Evolutionary conservation across 2,113 vertebrate genomes (phyloP).

Genomic region (Boulengeromyrus knoepffleri): DNA sequence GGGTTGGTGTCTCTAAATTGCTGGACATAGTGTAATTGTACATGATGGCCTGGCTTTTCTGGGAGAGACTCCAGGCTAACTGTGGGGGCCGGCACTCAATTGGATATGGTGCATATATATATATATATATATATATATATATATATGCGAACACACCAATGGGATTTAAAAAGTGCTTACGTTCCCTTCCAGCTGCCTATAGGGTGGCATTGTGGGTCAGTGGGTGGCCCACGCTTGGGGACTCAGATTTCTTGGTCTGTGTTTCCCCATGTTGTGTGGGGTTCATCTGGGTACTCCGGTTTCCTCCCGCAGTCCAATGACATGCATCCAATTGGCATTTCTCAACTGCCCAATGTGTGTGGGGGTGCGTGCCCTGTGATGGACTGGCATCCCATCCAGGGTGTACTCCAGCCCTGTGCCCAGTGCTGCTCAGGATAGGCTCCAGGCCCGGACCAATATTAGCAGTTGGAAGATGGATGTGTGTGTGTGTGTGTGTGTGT

Average conservation of each 20-base stretch:
- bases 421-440: background rate
- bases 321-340: background rate
- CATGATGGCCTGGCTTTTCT: background rate
- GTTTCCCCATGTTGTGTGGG: background rate
- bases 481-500: background rate
- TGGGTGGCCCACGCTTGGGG: background rate
- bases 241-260: background rate
- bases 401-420: background rate
- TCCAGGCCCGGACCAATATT: background rate
- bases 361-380: background rate
- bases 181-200: background rate
- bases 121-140: background rate
- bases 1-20: background rate
- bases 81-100: background rate
- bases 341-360: background rate
- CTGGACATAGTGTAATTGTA: background rate
- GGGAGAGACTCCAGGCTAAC: background rate
- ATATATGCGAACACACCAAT: background rate
- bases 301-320: background rate
- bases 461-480: background rate
- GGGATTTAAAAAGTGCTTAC: background rate
- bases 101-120: background rate
- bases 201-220: background rate
- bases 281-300: background rate
- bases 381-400: background rate